These are phyloP conservation scores for Kryptopterus vitreolus DNA, from an alignment of 2,797 vertebrate species.

Conservation along the genomic window DNA sequence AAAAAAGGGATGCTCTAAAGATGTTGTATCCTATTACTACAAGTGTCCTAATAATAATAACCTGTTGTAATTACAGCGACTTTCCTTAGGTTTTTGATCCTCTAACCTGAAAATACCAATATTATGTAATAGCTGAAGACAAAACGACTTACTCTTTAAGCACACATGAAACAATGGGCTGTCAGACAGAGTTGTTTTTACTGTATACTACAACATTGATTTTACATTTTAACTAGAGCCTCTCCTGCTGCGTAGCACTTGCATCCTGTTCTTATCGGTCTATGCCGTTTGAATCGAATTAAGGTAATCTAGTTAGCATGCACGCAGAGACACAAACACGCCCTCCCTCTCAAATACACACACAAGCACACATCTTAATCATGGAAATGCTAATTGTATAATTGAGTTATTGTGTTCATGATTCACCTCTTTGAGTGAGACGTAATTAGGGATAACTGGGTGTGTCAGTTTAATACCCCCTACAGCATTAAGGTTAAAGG, in stretches of 20 bases:
- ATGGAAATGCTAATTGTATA: constrained; percentile 58
- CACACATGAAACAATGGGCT: not conserved
- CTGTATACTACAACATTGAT: constrained; percentile 18
- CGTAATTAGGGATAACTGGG: constrained; percentile 54
- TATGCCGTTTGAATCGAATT: constrained; percentile 58
- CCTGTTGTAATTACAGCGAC: not conserved
- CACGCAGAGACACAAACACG: constrained; percentile 6
- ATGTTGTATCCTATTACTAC: not conserved
- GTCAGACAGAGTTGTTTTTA: not conserved
- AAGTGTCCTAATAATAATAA: not conserved
- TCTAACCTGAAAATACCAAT: not conserved
- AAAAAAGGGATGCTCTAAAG: not conserved
- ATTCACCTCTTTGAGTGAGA: constrained; percentile 57
- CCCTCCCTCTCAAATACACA: constrained; percentile 22
- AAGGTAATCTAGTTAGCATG: constrained; percentile 55
- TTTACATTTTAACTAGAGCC: constrained; percentile 29
- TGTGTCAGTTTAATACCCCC: constrained; percentile 46
- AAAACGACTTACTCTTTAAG: not conserved
- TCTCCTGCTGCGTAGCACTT: constrained; percentile 38
- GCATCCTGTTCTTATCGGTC: constrained; percentile 49
- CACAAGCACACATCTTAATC: constrained; percentile 51
- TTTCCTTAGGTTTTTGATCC: not conserved
- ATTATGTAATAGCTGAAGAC: not conserved
- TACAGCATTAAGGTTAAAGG: constrained; percentile 37
- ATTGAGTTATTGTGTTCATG: constrained; percentile 59